Conservation (phyloP, 1,140 invertebrate species). For the Zaprionus lachaisei region DNA sequence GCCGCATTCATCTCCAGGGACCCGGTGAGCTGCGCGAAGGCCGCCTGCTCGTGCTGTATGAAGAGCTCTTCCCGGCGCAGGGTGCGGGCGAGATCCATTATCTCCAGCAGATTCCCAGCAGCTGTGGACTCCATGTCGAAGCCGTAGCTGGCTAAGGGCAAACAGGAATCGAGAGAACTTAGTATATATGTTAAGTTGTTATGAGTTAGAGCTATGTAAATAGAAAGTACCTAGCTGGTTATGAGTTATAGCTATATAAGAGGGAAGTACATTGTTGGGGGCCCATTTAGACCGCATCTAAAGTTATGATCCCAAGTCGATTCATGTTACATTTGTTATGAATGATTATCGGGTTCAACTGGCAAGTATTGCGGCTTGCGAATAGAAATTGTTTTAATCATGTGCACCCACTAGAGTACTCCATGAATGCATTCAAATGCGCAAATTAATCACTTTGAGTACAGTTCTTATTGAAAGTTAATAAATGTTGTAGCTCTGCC, state of each 20-base stretch:
- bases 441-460: no score
- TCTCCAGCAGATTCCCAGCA: constrained; percentile 83
- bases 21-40: constrained; percentile 72
- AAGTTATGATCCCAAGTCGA: no score
- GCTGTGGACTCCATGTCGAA: constrained; percentile 75
- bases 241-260: no score
- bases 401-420: no score
- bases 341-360: not conserved
- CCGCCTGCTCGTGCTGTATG: constrained; percentile 79
- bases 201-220: no score
- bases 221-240: not conserved
- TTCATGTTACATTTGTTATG: not conserved
- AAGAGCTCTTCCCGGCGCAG: constrained; percentile 83
- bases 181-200: not conserved
- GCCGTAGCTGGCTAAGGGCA: constrained; percentile 18
- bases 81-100: constrained; percentile 83
- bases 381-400: not conserved
- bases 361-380: not conserved
- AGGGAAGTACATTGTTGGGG: no score
- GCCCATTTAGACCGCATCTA: no score
- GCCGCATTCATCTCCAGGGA: constrained; percentile 73
- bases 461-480: no score
- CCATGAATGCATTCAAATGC: no score
- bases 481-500: no score
- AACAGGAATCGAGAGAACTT: not conserved